Evolutionary conservation across 2,113 vertebrate species (phyloP), one percentile per base, ranked within the genome.

Genomic region (Vanacampus margaritifer): DNA sequence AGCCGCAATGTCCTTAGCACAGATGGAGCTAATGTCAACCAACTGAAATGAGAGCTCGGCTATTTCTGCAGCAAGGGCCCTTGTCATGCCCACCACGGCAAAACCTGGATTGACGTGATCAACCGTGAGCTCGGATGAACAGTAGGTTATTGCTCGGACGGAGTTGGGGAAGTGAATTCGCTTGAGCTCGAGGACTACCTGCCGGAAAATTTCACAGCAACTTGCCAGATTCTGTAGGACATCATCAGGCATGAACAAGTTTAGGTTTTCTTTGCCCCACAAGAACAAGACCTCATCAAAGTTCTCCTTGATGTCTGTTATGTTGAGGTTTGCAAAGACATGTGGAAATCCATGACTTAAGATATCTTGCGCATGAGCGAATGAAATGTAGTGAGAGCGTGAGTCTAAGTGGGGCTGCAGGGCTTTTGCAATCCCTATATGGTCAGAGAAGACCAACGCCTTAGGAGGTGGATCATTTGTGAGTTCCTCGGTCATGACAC

Each of bases 231-330:
- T 85, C 56, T 90, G 81, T 26, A 94, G 76, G 54, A 90, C 60
- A 60, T 64, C 77, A 10, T 86, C 70, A 48, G 92, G 78, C 50
- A 72, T 57, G 4, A 71, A 7, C 24, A 87, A 84, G 0, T 77
- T 85, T 17, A 93, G 56, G 65, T 93, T 90, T 69, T 92, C 84
- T 72, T 91, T 84, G 46, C 93, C 91, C 93, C 94, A 95, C 77
- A 95, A 64, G 77, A 94, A 95, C 35, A 95, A 86, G 50, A 95
- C 71, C 57, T 94, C 93, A 36, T 92, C 76, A 67, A 91, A 94
- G 41, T 79, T 84, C 62, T 82, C 73, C 58, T 72, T 68, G 19
- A 88, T 48, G 43, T 89, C 78, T 6, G 75, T 80, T 63, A 87
- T 88, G 13, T 86, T 84, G 39, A 87, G 70, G 75, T 61, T 62